A percentile compares a stretch with the other conserved stretches of the same genome.
Conservation (phyloP, 2,113 vertebrate species). For the Patagioenas fasciata region DNA sequence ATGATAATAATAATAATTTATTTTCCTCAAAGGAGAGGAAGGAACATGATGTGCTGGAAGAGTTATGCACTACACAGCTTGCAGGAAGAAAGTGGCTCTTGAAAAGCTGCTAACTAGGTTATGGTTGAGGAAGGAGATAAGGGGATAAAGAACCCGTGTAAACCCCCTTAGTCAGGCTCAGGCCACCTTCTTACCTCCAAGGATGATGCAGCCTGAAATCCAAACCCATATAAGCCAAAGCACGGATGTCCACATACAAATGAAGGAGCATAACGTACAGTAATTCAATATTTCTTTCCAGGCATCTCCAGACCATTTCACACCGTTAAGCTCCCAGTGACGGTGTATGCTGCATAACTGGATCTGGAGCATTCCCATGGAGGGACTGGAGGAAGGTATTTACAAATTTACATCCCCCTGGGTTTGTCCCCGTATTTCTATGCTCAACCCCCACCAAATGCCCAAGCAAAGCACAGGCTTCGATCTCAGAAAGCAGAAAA, state of each 20-base stretch:
- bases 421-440: not conserved
- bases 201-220: not conserved
- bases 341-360: not conserved
- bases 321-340: not conserved
- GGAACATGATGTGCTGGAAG: not conserved
- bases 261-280: not conserved
- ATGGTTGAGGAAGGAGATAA: not conserved
- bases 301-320: not conserved
- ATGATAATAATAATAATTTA: not conserved
- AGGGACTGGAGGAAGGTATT: not conserved
- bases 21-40: not conserved
- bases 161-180: not conserved
- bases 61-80: not conserved
- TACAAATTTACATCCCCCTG: not conserved
- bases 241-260: not conserved
- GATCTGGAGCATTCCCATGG: rapidly evolving
- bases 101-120: not conserved
- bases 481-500: rapidly evolving
- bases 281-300: not conserved
- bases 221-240: not conserved
- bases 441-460: not conserved
- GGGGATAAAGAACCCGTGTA: not conserved
- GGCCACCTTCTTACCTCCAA: not conserved
- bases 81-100: not conserved
- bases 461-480: not conserved